Percentiles rank a stretch among this genome's conserved stretches.
These are phyloP conservation scores for Neogobius melanostomus DNA, from an alignment of 2,113 vertebrate species.

Conservation along the genomic window DNA sequence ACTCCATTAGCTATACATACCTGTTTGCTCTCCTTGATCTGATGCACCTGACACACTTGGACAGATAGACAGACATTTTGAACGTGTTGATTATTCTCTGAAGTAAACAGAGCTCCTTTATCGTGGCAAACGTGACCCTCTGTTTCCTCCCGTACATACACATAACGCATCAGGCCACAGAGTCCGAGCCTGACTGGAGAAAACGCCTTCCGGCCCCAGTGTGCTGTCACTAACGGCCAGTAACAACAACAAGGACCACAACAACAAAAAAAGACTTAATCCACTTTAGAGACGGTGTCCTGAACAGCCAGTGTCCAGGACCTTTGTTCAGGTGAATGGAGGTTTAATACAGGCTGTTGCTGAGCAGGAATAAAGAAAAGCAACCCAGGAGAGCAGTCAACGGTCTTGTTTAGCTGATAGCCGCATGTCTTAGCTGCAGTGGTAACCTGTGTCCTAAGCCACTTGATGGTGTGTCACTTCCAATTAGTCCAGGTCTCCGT, in stretches of 20 bases:
- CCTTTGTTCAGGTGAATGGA: constrained; percentile 32
- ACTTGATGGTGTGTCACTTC: constrained; percentile 82
- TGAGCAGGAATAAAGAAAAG: constrained; percentile 20
- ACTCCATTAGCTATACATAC: constrained; percentile 60
- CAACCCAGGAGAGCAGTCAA: constrained; percentile 8
- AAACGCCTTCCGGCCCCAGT: not conserved
- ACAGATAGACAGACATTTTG: constrained; percentile 78
- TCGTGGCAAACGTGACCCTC: constrained; percentile 28
- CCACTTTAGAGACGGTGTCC: constrained; percentile 43
- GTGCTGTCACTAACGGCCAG: constrained; percentile 17
- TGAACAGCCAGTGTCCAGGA: constrained; percentile 4
- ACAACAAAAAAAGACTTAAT: constrained; percentile 48
- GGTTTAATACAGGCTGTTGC: constrained; percentile 37
- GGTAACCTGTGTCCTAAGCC: constrained; percentile 56
- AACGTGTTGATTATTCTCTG: constrained; percentile 38
- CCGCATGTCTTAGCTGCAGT: constrained; percentile 18
- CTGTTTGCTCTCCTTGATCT: constrained; percentile 72
- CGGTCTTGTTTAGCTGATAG: constrained; percentile 26
- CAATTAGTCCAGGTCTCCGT: constrained; percentile 74
- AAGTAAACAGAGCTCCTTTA: constrained; percentile 40
- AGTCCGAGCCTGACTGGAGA: constrained; percentile 17
- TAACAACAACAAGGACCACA: constrained; percentile 14
- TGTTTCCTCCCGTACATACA: constrained; percentile 43
- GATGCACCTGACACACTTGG: constrained; percentile 77
- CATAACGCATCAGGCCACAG: constrained; percentile 47